phyloP scores from a whole-genome alignment of 30 jellyfish, hydroid and myxozoan species.

The Aurelia coerulea region DNA sequence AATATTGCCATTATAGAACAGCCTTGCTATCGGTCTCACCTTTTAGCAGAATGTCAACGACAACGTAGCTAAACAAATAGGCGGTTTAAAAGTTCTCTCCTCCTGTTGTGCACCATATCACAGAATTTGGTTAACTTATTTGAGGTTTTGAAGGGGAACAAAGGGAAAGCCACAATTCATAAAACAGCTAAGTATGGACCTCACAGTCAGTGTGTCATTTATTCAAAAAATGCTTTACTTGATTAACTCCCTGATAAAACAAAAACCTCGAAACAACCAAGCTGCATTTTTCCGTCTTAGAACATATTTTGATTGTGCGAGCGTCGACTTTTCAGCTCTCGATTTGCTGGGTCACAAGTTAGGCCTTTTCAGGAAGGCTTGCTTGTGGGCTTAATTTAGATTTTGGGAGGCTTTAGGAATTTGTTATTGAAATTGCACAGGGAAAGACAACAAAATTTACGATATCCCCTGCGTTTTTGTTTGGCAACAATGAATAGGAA shows the following conservation, averaged over 20 bases:
- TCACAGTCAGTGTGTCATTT: conserved; percentile 54
- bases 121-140: conserved; percentile 50
- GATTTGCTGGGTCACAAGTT: conserved; percentile 36
- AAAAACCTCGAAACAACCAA: conserved; percentile 30
- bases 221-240: conserved; percentile 35
- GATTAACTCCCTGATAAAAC: conserved; percentile 29
- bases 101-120: conserved; percentile 60
- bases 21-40: conserved; percentile 14
- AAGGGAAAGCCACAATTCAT: conserved; percentile 56
- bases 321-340: conserved; percentile 13
- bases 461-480: too few species aligned
- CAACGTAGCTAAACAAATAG: not conserved
- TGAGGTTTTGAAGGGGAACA: conserved; percentile 59
- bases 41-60: not conserved
- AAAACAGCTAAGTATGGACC: conserved; percentile 52
- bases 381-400: too few species aligned
- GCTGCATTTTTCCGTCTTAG: conserved; percentile 35
- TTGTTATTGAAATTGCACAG: too few species aligned
- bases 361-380: too few species aligned
- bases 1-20: not conserved
- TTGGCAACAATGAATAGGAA: too few species aligned
- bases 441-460: too few species aligned
- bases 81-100: conserved; percentile 23
- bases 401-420: too few species aligned
- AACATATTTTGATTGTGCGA: conserved; percentile 13